A percentile compares a stretch with the other conserved stretches of the same genome.
Conservation (phyloP, 2,113 vertebrate species). For the Silurus meridionalis region DNA sequence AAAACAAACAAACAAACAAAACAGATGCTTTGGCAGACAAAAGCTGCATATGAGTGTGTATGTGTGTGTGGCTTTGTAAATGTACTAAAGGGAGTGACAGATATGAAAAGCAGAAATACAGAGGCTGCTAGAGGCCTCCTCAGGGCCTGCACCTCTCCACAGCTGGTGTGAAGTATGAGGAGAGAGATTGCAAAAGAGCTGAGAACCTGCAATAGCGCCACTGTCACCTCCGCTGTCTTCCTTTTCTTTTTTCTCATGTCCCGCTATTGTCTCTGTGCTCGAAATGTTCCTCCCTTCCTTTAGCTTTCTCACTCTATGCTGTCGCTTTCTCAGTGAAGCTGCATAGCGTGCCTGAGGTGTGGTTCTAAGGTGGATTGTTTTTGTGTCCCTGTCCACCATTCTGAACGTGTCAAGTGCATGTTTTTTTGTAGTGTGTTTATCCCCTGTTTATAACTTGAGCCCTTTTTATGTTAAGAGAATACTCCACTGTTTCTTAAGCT, state of each 20-base stretch:
- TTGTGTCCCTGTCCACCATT: neutral
- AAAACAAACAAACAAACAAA: slow-evolving; percentile 22
- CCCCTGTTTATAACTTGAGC: neutral
- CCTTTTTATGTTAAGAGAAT: neutral
- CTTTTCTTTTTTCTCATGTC: neutral
- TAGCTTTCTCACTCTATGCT: slow-evolving; percentile 1
- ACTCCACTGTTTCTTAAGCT: neutral
- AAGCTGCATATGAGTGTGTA: neutral
- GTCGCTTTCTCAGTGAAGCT: neutral
- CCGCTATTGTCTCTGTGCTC: neutral
- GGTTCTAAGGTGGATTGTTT: slow-evolving; percentile 19
- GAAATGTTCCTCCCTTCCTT: neutral
- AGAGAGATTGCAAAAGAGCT: slow-evolving; percentile 27
- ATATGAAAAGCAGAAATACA: slow-evolving; percentile 71
- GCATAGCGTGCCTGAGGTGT: slow-evolving; percentile 5
- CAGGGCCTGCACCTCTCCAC: slow-evolving; percentile 38
- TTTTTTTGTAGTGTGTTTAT: neutral
- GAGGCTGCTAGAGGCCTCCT: slow-evolving; percentile 43
- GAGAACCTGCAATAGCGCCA: slow-evolving; percentile 17
- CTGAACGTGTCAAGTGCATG: neutral
- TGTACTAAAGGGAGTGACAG: slow-evolving; percentile 70
- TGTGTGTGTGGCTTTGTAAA: slow-evolving; percentile 62
- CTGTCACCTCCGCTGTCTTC: slow-evolving; percentile 21
- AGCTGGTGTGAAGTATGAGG: slow-evolving; percentile 25
- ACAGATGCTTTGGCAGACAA: slow-evolving; percentile 20